Evolutionary conservation across 2,888 invertebrate species (phyloP).

Genomic region (Entomobrya multifasciata): DNA sequence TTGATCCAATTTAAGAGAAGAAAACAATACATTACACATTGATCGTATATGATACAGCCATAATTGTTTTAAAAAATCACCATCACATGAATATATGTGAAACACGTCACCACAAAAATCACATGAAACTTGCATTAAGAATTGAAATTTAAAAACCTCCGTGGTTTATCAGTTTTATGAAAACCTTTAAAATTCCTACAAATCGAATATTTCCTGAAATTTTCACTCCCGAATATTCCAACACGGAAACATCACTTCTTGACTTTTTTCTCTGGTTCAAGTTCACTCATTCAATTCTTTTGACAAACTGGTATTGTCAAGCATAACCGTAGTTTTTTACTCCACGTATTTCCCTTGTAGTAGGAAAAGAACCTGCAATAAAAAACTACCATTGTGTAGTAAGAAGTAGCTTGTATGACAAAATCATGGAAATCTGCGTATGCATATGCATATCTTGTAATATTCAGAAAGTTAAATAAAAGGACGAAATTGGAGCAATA

Average conservation of each 20-base stretch:
- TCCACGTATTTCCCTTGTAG: no score
- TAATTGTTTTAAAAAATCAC: no score
- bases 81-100: no score
- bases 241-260: not conserved
- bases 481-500: slow-evolving; percentile 69
- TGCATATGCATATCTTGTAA: slow-evolving; percentile 5
- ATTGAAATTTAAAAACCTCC: no score
- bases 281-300: slow-evolving; percentile 52
- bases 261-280: slow-evolving; percentile 41
- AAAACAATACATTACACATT: no score
- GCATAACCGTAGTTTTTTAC: slow-evolving; percentile 44
- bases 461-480: slow-evolving; percentile 61
- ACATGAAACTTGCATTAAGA: no score
- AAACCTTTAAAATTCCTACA: no score
- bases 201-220: not conserved
- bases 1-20: no score
- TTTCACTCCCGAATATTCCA: not conserved
- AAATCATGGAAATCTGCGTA: not conserved
- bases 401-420: no score
- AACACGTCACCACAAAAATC: no score
- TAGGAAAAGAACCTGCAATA: slow-evolving; percentile 49
- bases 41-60: no score
- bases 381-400: slow-evolving; percentile 43
- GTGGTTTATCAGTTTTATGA: no score
- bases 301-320: slow-evolving; percentile 22